Evolutionary conservation across 1,140 invertebrate genomes (phyloP).

Genomic region (Elysia chlorotica): DNA sequence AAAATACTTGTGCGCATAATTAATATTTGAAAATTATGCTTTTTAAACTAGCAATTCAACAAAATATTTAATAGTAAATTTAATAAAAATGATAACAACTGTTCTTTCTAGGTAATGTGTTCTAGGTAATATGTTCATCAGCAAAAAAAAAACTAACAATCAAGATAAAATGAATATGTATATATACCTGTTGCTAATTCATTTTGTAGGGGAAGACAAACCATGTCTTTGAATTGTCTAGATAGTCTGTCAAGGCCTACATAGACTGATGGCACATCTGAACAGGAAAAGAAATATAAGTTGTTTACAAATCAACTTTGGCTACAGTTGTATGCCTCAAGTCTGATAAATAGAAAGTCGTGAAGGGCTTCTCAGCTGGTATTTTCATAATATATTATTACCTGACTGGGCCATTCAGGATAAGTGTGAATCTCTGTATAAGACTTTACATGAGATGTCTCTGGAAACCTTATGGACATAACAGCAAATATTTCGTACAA

Average conservation of each 20-base stretch:
- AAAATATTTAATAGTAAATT: too few relatives aligned
- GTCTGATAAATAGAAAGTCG: too few relatives aligned
- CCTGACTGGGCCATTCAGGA: too few relatives aligned
- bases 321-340: not conserved
- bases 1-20: not conserved
- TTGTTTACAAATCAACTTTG: too few relatives aligned
- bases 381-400: too few relatives aligned
- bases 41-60: not conserved
- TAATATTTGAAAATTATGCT: not conserved
- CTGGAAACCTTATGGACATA: too few relatives aligned
- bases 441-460: too few relatives aligned
- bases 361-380: too few relatives aligned
- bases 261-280: constrained; percentile 11
- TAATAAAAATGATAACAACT: not conserved
- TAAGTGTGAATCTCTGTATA: too few relatives aligned
- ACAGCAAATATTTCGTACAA: too few relatives aligned
- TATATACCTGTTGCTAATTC: constrained; percentile 26
- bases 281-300: not conserved
- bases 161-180: not conserved
- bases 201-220: constrained; percentile 19
- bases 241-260: constrained; percentile 25
- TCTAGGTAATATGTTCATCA: not conserved
- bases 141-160: not conserved
- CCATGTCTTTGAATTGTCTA: constrained; percentile 17
- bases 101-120: too few relatives aligned